These are phyloP conservation scores for Prenolepis imparis DNA, from an alignment of 2,888 invertebrate genomes.

Conservation along the genomic window DNA sequence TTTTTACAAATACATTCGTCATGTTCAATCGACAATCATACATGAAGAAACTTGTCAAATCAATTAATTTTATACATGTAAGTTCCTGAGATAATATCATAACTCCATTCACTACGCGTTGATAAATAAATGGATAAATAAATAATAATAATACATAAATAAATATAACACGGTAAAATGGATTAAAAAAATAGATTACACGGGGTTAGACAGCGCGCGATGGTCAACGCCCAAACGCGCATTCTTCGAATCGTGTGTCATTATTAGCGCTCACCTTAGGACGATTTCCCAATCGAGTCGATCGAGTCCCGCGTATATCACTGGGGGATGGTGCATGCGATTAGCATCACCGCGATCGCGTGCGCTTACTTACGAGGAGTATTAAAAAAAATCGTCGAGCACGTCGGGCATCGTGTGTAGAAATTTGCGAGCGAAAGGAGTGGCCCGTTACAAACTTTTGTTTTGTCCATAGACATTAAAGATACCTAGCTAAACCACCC, in stretches of 20 bases:
- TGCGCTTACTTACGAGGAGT: not conserved
- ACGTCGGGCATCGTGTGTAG: constrained; percentile 8
- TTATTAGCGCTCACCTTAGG: constrained; percentile 26
- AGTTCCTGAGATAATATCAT: not conserved
- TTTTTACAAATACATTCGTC: not conserved
- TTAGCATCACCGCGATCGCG: constrained; percentile 25
- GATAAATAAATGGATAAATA: not conserved
- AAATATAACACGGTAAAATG: not conserved
- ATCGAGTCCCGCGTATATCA: constrained; percentile 9
- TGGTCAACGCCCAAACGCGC: constrained; percentile 52
- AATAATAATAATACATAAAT: too few relatives aligned
- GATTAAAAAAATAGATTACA: not conserved
- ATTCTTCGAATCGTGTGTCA: constrained; percentile 39
- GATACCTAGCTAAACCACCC: too few relatives aligned
- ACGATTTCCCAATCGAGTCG: constrained; percentile 12
- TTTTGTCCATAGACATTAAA: constrained; percentile 25
- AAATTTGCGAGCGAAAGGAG: constrained; percentile 19
- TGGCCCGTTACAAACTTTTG: constrained; percentile 32
- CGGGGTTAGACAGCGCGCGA: constrained; percentile 32
- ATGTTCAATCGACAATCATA: not conserved
- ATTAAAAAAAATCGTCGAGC: not conserved
- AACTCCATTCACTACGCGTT: not conserved
- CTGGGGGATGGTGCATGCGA: not conserved
- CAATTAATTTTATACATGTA: not conserved
- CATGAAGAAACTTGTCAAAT: not conserved